Conservation (phyloP, 2,113 vertebrate genomes). For the Neolamprologus caudopunctatus region DNA sequence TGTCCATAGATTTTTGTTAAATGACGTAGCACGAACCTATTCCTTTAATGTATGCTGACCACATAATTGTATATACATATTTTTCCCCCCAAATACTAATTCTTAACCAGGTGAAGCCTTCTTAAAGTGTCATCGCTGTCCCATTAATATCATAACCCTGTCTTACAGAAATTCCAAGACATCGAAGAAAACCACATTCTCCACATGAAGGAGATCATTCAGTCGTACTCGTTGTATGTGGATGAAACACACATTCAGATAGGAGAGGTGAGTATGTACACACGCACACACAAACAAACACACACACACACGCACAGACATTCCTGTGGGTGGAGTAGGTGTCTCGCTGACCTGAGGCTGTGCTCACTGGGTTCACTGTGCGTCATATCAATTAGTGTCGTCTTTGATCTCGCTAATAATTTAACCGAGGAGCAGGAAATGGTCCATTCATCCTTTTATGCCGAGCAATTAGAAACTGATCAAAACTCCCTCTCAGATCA, state of each 20-base stretch:
- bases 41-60: not conserved
- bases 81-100: not conserved
- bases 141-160: slow-evolving; percentile 14
- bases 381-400: slow-evolving; percentile 52
- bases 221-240: slow-evolving; percentile 83
- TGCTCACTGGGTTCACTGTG: slow-evolving; percentile 34
- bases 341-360: slow-evolving; percentile 29
- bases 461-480: slow-evolving; percentile 53
- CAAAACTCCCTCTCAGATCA: slow-evolving; percentile 43
- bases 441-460: slow-evolving; percentile 35
- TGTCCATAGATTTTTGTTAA: not conserved
- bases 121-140: not conserved
- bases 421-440: slow-evolving; percentile 52
- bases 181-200: slow-evolving; percentile 92
- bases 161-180: slow-evolving; percentile 90
- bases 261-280: slow-evolving; percentile 74
- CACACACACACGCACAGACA: not conserved
- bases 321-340: slow-evolving; percentile 46
- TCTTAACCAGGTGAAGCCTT: not conserved
- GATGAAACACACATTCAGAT: slow-evolving; percentile 82
- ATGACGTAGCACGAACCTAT: not conserved
- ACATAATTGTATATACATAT: not conserved
- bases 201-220: slow-evolving; percentile 94
- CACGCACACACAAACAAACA: not conserved
- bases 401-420: slow-evolving; percentile 60